phyloP scores from a whole-genome alignment of 2,888 invertebrate species.

The Sinhomidia bicolor region DNA sequence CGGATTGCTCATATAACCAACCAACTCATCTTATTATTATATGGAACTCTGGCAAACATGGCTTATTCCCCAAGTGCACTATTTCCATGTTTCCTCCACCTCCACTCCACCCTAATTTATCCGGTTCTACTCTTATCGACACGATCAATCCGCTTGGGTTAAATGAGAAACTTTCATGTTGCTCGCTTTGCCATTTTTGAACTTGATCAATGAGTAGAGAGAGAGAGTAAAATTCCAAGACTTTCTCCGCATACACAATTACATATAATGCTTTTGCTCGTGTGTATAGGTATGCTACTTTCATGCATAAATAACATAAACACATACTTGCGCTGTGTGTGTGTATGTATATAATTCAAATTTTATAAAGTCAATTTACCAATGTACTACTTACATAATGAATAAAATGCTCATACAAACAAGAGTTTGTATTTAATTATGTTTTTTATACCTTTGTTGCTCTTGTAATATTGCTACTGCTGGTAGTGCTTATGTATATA shows the following conservation, averaged over 20 bases:
- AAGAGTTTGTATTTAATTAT: no score
- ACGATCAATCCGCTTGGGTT: conserved; percentile 30
- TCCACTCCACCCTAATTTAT: conserved; percentile 42
- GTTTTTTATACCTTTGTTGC: no score
- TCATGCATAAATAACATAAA: not conserved
- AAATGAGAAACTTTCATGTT: conserved; percentile 55
- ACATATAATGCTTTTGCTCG: not conserved
- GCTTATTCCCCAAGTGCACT: conserved; percentile 51
- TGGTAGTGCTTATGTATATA: not conserved
- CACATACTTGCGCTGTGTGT: not conserved
- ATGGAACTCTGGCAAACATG: not conserved
- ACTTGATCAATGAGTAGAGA: conserved; percentile 51
- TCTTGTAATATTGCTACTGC: no score
- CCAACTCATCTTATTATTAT: conserved; percentile 20
- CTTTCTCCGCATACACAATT: not conserved
- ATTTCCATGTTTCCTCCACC: conserved; percentile 37
- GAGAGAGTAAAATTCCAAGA: conserved; percentile 10
- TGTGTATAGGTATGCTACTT: no score
- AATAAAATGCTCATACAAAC: no score
- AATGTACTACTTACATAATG: no score
- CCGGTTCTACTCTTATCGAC: conserved; percentile 44
- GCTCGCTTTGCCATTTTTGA: conserved; percentile 35
- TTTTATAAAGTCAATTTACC: no score
- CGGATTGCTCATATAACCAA: conserved; percentile 6
- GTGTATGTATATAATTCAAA: no score